Evolutionary conservation across 2,888 invertebrate genomes (phyloP), one percentile per base, ranked within the genome.

Genomic region (Sesia bembeciformis): DNA sequence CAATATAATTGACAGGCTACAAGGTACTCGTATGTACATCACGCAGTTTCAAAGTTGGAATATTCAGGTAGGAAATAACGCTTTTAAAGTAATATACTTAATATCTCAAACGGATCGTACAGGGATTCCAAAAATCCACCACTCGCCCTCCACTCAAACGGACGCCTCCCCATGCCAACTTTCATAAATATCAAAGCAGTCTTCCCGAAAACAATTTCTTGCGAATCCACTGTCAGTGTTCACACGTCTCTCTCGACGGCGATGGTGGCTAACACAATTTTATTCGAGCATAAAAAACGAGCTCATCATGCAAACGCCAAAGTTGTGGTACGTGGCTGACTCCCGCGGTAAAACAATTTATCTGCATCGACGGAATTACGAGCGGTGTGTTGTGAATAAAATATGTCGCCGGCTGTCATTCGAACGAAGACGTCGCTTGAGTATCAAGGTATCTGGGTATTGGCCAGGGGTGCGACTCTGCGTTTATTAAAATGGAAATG

Each of bases 301-400:
- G 84, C 81, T 88, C 88, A 89, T 88, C 88, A 89, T 86, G 86
- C 87, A 87, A 87, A 89, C 88, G 86, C 83, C 88, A 81, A 80
- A 84, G 80, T 77, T 80, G 70, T 75, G 80, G 78, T 81, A 86
- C 87, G 85, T 84, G 84, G 85, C 76, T 68, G 62, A 70, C 75
- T 64, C 65, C 57, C 86, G 87, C 83, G 88, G 84, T 88, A 86
- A 89, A 89, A 89, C 88, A 88, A 88, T 89, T 89, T 89, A 89
- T 89, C 89, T 87, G 82, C 88, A 85, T 89, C 88, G 89, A 88
- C 86, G 86, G 86, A 77, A 84, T 87, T 87, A 84, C 88, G 87
- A 72, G 78, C 84, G 82, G 72, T 74, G 81, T 78, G 84, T 74
- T 68, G 72, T 89, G 89, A 89, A 89, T 89, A 89, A 89, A 85